Conservation (phyloP, 2,888 invertebrate species). For the Isoperla grammatica region DNA sequence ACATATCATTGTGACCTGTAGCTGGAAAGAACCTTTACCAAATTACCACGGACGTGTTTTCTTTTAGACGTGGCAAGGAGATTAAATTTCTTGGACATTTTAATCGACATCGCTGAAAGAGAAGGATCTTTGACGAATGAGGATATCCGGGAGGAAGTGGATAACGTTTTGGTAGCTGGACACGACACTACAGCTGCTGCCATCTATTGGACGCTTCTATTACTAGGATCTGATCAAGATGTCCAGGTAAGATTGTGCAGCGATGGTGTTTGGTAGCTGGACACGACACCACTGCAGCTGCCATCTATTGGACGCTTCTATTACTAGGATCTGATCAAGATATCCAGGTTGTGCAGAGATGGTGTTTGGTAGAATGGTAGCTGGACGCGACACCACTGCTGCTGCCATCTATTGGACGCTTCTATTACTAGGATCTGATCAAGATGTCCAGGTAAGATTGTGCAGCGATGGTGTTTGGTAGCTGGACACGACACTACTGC, state of each 20-base stretch:
- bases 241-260: conserved; percentile 17
- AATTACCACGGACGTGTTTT: no score
- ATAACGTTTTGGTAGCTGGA: conserved; percentile 42
- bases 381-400: conserved; percentile 37
- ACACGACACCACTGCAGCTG: no score
- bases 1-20: no score
- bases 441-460: conserved; percentile 16
- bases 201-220: neutral
- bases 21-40: no score
- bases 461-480: no score
- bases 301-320: no score
- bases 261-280: no score
- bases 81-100: conserved; percentile 48
- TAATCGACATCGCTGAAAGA: conserved; percentile 42
- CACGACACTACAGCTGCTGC: conserved; percentile 18
- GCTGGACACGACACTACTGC: no score
- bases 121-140: conserved; percentile 36
- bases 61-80: no score
- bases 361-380: no score
- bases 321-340: no score
- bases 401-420: conserved; percentile 2
- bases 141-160: conserved; percentile 36
- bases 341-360: no score
- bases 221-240: conserved; percentile 15
- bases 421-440: conserved; percentile 13